A percentile compares a stretch with the other conserved stretches of the same genome.
Evolutionary conservation across 2,113 vertebrate species (phyloP).

Genomic region (Notechis scutatus): DNA sequence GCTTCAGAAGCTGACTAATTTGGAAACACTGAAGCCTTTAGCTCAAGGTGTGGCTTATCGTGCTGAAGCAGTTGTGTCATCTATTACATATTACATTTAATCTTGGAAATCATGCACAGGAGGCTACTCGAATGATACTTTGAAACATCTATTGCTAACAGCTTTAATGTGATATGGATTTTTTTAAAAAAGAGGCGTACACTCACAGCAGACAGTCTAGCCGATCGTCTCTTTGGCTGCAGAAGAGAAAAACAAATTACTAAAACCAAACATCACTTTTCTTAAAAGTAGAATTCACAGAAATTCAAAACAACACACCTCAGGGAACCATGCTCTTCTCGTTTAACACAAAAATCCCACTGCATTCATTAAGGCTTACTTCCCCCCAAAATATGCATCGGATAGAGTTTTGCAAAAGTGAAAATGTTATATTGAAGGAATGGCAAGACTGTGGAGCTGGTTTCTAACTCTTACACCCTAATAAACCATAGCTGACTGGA

Average conservation of each 20-base stretch:
- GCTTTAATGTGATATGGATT: background rate
- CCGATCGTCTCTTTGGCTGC: slow-evolving; percentile 93
- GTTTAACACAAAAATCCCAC: no score
- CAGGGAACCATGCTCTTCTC: fast-evolving
- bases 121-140: background rate
- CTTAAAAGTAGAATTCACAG: background rate
- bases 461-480: background rate
- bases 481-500: background rate
- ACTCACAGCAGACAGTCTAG: slow-evolving; percentile 90
- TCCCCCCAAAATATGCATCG: background rate
- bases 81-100: background rate
- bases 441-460: background rate
- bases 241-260: slow-evolving; percentile 52
- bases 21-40: background rate
- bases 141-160: background rate
- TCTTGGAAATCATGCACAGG: background rate
- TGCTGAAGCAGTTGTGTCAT: background rate
- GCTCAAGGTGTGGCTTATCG: background rate
- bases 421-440: background rate
- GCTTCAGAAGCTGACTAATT: background rate
- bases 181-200: slow-evolving; percentile 1
- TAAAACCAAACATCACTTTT: background rate
- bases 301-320: background rate
- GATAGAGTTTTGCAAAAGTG: background rate
- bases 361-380: no score